Evolutionary conservation across 1,140 invertebrate genomes (phyloP).

Genomic region (Coelopa frigida): DNA sequence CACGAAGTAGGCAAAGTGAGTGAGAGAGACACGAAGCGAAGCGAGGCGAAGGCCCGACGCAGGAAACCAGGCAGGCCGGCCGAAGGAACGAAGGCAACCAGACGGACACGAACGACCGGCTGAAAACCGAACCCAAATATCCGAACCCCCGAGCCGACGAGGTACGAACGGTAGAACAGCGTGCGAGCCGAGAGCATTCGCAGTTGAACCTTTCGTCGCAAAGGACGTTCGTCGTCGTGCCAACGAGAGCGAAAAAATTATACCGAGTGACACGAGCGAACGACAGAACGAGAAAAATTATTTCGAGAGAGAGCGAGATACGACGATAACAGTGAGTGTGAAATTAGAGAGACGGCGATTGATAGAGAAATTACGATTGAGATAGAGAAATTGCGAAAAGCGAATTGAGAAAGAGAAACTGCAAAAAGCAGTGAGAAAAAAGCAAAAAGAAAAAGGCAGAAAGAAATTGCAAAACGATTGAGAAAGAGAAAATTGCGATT

Average conservation of each 20-base stretch:
- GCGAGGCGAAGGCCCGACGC: background rate
- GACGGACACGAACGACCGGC: slow-evolving; percentile 2
- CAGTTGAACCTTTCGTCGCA: slow-evolving; percentile 37
- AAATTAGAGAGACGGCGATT: background rate
- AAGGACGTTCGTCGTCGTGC: slow-evolving; percentile 29
- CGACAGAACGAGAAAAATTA: background rate
- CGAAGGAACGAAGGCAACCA: background rate
- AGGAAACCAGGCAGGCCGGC: slow-evolving; percentile 4
- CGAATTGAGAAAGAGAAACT: background rate
- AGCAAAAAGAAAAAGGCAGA: background rate
- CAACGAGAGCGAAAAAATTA: background rate
- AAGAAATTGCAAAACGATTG: background rate
- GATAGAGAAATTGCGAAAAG: background rate
- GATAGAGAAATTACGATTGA: background rate
- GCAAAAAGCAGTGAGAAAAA: background rate
- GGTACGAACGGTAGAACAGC: no score
- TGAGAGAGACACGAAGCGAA: background rate
- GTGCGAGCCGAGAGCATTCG: slow-evolving; percentile 32
- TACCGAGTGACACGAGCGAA: background rate
- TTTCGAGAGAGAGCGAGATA: background rate
- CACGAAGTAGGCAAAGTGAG: background rate
- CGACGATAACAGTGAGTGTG: background rate
- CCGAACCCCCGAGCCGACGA: no score
- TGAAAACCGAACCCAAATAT: no score
- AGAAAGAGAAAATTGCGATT: background rate